Conservation (phyloP, 2,888 invertebrate genomes). For the Xestia ashworthii region DNA sequence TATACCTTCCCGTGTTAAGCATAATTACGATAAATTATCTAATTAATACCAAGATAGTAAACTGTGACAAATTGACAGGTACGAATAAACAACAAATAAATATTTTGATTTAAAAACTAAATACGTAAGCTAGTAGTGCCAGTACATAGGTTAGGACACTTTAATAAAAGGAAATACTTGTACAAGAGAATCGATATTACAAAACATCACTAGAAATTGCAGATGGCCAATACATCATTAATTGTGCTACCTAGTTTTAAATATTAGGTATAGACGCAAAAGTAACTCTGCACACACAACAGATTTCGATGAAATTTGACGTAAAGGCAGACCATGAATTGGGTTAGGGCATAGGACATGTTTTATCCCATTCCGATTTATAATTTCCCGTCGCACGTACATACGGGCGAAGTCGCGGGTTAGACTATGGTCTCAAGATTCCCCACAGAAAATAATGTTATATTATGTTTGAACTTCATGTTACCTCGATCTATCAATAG, state of each 20-base stretch:
- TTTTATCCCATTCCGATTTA: too few relatives aligned
- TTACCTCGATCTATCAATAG: slow-evolving; percentile 12
- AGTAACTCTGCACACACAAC: background rate
- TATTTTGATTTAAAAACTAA: background rate
- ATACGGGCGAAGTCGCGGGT: background rate
- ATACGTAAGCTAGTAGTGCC: background rate
- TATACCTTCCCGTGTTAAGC: slow-evolving; percentile 6
- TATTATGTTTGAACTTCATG: background rate
- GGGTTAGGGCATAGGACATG: background rate
- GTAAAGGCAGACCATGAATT: background rate
- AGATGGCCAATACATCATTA: background rate
- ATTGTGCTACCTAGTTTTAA: too few relatives aligned
- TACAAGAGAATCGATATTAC: background rate
- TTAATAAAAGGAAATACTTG: background rate
- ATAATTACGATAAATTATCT: slow-evolving; percentile 43
- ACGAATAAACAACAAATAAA: slow-evolving; percentile 1
- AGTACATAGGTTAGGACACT: too few relatives aligned
- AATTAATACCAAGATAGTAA: slow-evolving; percentile 36
- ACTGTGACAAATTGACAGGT: background rate
- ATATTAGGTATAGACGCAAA: background rate
- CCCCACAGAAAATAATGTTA: background rate
- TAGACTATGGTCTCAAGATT: background rate
- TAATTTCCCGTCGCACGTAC: background rate
- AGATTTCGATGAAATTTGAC: background rate
- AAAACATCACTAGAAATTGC: background rate